Evolutionary conservation across 2,113 vertebrate genomes (phyloP).

Genomic region (Strigops habroptila): DNA sequence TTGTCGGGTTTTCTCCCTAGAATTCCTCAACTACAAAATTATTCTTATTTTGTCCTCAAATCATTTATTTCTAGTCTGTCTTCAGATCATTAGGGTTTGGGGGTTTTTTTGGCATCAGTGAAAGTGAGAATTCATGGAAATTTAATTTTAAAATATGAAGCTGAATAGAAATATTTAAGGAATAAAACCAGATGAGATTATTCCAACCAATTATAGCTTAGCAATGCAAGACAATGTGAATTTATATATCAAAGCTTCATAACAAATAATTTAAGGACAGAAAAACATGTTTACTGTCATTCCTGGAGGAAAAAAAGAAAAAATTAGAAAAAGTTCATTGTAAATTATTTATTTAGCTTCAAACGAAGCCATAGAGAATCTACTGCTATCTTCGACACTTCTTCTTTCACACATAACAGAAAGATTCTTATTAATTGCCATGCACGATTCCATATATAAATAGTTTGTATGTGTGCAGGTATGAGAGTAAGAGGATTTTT

Average conservation of each 20-base stretch:
- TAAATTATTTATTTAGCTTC: neutral
- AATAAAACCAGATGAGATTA: neutral
- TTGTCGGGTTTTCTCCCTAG: neutral
- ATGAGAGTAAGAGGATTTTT: neutral
- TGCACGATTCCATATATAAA: neutral
- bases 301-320: neutral
- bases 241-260: neutral
- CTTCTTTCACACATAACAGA: neutral
- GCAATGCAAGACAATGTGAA: neutral
- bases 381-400: neutral
- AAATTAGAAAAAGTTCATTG: neutral
- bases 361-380: neutral
- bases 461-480: no score
- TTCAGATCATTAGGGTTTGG: neutral
- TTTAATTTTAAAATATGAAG: neutral
- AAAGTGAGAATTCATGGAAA: neutral
- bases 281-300: neutral
- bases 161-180: neutral
- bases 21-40: neutral
- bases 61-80: neutral
- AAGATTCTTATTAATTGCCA: neutral
- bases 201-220: neutral
- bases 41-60: neutral
- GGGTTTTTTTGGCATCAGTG: neutral
- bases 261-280: neutral